Evolutionary conservation across 2,888 invertebrate genomes (phyloP), one percentile per base, ranked within the genome.

Genomic region (Drosophila koepferae): DNA sequence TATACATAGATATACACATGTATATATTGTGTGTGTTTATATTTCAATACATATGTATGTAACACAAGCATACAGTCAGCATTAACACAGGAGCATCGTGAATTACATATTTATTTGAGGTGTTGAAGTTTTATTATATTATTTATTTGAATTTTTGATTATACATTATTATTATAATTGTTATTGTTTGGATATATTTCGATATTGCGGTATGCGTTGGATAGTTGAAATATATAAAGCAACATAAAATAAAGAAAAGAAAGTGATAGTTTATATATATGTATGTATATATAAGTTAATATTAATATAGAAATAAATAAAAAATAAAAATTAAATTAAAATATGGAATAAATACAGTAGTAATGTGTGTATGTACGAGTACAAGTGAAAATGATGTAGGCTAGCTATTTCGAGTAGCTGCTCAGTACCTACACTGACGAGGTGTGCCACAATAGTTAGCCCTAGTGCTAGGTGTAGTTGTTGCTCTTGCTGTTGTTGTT

Each of bases 161-260:
- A 31, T 56, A n/a, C 34, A 44, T 58, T 59, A 34, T 46, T 66
- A 66, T 53, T 38, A 46, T 71, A 59, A 46, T 66, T 67, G 48
- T 72, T 66, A 60, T 82, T 73, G 53, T 72, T 85, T 73, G 16
- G 60, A 63, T 74, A 81, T 72, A 72, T 65, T 80, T 80, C 51
- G 63, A 71, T 75, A 67, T 81, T 74, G 83, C 86, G 72, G 86
- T 80, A 84, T 83, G 85, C 88, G 86, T 82, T 88, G 83, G 79
- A 86, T 82, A 86, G 83, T 88, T 75, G 75, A 82, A 77, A 81
- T 81, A 81, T 81, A 82, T 81, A 86, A 88, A 88, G 89, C 89
- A 86, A 86, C 89, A 86, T 86, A 86, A 86, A 88, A 86, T 86
- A 86, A 86, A 86, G 82, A 88, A 86, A 86, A 86, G 86, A 86